A percentile compares a stretch with the other conserved stretches of the same genome.
phyloP scores from a whole-genome alignment of 37 sponge, comb jelly and placozoan genomes.

The Ephydatia muelleri region DNA sequence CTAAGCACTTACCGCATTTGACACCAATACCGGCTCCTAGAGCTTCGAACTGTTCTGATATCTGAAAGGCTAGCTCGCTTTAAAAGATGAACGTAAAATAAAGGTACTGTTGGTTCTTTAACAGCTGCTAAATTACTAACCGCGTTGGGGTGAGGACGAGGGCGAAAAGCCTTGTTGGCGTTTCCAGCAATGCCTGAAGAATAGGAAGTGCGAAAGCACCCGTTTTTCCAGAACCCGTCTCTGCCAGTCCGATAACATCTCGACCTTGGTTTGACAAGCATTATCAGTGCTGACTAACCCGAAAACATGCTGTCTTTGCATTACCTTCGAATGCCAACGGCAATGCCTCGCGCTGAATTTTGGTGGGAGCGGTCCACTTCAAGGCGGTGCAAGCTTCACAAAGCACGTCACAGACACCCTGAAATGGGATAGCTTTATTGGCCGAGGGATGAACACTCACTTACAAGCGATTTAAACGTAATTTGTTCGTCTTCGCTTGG shows the following conservation, averaged over 20 bases:
- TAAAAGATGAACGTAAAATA: background rate
- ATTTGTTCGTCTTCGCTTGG: background rate
- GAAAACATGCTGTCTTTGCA: too few relatives aligned
- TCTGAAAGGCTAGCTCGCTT: slow-evolving; percentile 97
- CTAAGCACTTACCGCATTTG: slow-evolving; percentile 72
- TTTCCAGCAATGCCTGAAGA: slow-evolving; percentile 87
- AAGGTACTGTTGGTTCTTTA: background rate
- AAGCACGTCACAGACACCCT: slow-evolving; percentile 90
- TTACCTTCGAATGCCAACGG: slow-evolving; percentile 90
- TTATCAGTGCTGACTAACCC: background rate
- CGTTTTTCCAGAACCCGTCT: slow-evolving; percentile 98
- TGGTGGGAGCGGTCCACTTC: slow-evolving; percentile 89
- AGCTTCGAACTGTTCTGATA: slow-evolving; percentile 95
- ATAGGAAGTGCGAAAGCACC: slow-evolving; percentile 96
- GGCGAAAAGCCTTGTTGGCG: slow-evolving; percentile 91
- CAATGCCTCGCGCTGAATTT: slow-evolving; percentile 90
- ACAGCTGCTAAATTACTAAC: slow-evolving; percentile 17
- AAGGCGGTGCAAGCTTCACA: slow-evolving; percentile 87
- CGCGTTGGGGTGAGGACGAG: slow-evolving; percentile 96
- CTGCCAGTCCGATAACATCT: slow-evolving; percentile 97
- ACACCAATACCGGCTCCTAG: slow-evolving; percentile 90
- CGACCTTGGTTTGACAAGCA: slow-evolving; percentile 61
- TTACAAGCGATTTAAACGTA: slow-evolving; percentile 53
- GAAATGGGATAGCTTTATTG: slow-evolving; percentile 3
- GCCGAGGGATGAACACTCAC: background rate